phyloP scores from a whole-genome alignment of 2,113 vertebrate species.

The Larimichthys polyactis region DNA sequence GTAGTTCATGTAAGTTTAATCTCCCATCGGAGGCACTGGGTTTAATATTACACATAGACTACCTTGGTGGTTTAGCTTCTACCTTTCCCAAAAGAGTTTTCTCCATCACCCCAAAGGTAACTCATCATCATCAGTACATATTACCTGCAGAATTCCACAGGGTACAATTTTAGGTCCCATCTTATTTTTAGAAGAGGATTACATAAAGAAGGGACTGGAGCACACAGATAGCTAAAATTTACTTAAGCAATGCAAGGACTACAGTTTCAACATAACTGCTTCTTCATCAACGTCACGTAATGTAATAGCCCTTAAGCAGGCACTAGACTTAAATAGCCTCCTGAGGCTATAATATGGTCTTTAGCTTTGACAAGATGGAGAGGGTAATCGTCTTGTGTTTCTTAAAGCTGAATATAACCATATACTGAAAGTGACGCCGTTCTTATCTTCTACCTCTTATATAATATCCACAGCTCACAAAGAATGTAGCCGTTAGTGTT shows the following conservation, averaged over 20 bases:
- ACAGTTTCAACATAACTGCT: conserved; percentile 51
- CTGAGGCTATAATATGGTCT: conserved; percentile 67
- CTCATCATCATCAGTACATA: conserved; percentile 65
- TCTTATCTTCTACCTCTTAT: conserved; percentile 37
- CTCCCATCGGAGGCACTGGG: not conserved
- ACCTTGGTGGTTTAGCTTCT: conserved; percentile 29
- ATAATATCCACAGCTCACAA: not conserved
- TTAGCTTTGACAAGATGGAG: conserved; percentile 72
- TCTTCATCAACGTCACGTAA: conserved; percentile 71
- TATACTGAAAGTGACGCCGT: conserved; percentile 39
- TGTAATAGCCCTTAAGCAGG: conserved; percentile 67
- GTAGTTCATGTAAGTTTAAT: conserved; percentile 39
- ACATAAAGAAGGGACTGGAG: conserved; percentile 50
- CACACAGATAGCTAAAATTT: conserved; percentile 61
- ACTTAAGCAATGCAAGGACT: conserved; percentile 52
- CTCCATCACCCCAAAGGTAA: conserved; percentile 32
- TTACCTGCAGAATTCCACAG: conserved; percentile 67
- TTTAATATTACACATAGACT: conserved; percentile 32
- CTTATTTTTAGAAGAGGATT: conserved; percentile 66
- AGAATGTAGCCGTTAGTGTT: conserved; percentile 10
- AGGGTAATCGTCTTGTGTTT: conserved; percentile 57
- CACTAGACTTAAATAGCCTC: conserved; percentile 68
- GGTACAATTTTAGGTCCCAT: conserved; percentile 52
- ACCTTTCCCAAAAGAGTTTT: conserved; percentile 26
- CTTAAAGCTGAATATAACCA: conserved; percentile 43